Evolutionary conservation across 2,797 vertebrate genomes (phyloP).

Genomic region (Pangasius mekongensis): DNA sequence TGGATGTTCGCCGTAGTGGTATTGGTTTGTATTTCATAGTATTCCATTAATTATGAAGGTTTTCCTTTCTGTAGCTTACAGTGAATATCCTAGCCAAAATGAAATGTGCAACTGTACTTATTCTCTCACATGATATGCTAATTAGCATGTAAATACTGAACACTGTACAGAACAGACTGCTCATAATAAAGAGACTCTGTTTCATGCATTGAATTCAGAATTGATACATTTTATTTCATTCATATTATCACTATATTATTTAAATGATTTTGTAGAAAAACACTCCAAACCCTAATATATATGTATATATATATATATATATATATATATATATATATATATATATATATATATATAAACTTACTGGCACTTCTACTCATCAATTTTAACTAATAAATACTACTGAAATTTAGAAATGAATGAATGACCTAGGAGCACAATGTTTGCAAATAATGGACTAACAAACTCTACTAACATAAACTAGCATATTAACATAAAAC

Average conservation of each 20-base stretch:
- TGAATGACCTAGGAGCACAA: constrained; percentile 27
- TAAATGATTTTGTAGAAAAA: constrained; percentile 60
- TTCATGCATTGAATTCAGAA: constrained; percentile 57
- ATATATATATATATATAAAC: constrained; percentile 11
- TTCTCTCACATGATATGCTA: constrained; percentile 1
- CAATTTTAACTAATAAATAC: constrained; percentile 46
- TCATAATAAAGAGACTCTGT: constrained; percentile 26
- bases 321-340: background rate
- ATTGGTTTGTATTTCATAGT: constrained; percentile 4
- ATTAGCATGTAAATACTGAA: constrained; percentile 29
- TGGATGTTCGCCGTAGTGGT: background rate
- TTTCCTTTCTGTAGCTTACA: background rate
- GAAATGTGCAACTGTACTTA: background rate
- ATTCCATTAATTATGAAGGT: constrained; percentile 10
- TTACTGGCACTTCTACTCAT: constrained; percentile 10
- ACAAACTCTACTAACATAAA: constrained; percentile 18
- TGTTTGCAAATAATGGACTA: constrained; percentile 32
- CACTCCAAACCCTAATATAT: constrained; percentile 15
- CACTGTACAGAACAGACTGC: background rate
- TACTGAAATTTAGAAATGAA: constrained; percentile 32
- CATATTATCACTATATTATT: constrained; percentile 53
- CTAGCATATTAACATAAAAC: constrained; percentile 35
- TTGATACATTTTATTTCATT: constrained; percentile 64
- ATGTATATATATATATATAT: too few species aligned
- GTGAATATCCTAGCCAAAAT: background rate